Evolutionary conservation across 92 coral and sea anemone species (phyloP).

Genomic region (Phenganax stokvisi): DNA sequence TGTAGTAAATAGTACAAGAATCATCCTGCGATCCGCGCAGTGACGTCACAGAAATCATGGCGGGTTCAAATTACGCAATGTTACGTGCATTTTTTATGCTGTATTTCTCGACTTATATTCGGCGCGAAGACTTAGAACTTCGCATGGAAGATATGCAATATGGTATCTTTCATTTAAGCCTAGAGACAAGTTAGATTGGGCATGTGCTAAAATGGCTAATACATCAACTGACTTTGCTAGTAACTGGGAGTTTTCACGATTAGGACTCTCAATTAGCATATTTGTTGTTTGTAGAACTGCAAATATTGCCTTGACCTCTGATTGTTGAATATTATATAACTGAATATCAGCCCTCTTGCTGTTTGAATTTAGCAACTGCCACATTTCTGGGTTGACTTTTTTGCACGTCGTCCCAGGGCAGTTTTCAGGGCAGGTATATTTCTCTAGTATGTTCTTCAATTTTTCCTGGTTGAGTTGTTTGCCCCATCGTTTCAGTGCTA

Average conservation of each 20-base stretch:
- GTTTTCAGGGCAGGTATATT: neutral
- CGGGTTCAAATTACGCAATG: no score
- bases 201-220: neutral
- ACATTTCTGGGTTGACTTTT: neutral
- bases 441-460: neutral
- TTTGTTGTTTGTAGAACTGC: neutral
- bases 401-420: neutral
- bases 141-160: no score
- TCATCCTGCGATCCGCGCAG: no score
- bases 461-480: neutral
- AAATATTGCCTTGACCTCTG: neutral
- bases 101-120: no score
- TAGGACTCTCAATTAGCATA: neutral
- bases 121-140: no score
- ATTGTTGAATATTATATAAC: neutral
- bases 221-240: neutral
- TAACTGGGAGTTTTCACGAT: neutral
- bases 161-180: neutral
- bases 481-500: conserved; percentile 1
- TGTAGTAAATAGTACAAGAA: no score
- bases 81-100: no score
- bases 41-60: no score
- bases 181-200: conserved; percentile 13
- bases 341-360: neutral
- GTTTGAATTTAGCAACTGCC: neutral